Conservation (phyloP, 2,888 invertebrate genomes). For the Lathronympha strigana region DNA sequence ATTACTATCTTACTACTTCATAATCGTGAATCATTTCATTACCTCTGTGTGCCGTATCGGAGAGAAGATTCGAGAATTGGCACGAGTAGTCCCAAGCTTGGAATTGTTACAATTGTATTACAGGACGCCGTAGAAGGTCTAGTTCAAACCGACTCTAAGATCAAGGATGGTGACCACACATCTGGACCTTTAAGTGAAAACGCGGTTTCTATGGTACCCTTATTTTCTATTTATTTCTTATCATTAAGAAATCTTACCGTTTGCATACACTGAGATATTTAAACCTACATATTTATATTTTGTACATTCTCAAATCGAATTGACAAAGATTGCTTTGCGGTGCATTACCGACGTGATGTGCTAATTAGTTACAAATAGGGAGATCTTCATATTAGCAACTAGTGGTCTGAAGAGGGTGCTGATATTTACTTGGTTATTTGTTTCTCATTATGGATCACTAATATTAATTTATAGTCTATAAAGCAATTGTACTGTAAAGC, state of each 20-base stretch:
- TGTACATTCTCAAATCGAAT: not conserved
- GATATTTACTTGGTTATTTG: too few species aligned
- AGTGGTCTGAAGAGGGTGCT: too few species aligned
- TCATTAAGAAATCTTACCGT: conserved; percentile 30
- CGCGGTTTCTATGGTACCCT: conserved; percentile 60
- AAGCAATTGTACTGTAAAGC: too few species aligned
- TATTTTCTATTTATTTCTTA: conserved; percentile 43
- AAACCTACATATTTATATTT: not conserved
- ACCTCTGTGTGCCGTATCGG: conserved; percentile 24
- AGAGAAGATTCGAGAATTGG: conserved; percentile 19
- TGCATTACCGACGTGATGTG: not conserved
- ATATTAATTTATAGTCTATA: too few species aligned
- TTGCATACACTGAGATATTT: conserved; percentile 18
- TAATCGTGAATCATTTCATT: conserved; percentile 31
- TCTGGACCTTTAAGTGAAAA: conserved; percentile 58
- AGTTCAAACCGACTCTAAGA: conserved; percentile 68
- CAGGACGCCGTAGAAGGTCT: conserved; percentile 74
- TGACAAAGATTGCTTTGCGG: not conserved
- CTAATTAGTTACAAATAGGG: not conserved
- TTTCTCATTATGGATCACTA: too few species aligned
- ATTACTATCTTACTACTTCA: conserved; percentile 35
- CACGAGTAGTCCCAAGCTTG: conserved; percentile 60
- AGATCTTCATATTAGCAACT: too few species aligned
- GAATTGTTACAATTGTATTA: conserved; percentile 72
- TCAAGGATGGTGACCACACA: conserved; percentile 66